Evolutionary conservation across 1,140 invertebrate species (phyloP), one percentile per base, ranked within the genome.

Genomic region (Macrotrachela quadricornifera): DNA sequence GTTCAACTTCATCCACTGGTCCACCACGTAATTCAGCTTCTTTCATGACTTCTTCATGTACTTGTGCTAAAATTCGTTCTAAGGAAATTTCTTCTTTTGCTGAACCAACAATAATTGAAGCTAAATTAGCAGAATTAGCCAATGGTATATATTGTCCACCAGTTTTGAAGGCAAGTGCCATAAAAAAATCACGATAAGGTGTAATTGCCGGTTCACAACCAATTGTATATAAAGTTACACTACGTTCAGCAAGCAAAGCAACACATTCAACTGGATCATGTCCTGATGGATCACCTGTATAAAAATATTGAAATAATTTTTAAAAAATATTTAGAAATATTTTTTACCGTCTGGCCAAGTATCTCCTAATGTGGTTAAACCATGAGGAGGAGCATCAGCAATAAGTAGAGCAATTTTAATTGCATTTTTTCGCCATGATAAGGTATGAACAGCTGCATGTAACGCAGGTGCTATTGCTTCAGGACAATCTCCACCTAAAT

Each of bases 361-460:
- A 46, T 54, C 53, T 14, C 53, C 53, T 9, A 16, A 10, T 14
- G 14, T 13, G 14, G 10, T 30, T 42, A 54, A n/a, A 36, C 53
- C 53, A 39, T 54, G 53, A 17, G 53, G 53, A 14, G 53, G 53
- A 38, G 53, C 53, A 43, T 54, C 53, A 39, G 53, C 47, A 18
- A 54, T 54, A 11, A 54, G 43, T 16, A 54, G 18, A 16, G 40
- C 53, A 13, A 49, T 36, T 37, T 54, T 54, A 10, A 54, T 40
- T n/a, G 53, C 53, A 38, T 54, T 38, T 12, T 14, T 14, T 43
- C 53, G 48, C 53, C 53, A 54, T 10, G 43, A 18, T 30, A 54
- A 30, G 12, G 49, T 49, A 41, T 53, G 44, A 10, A 54, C 30
- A 38, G 39, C 17, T 45, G 48, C 53, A 18, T 30, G n/a, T 15